Percentiles rank a stretch among this genome's conserved stretches.
Conservation (phyloP, 2,888 invertebrate species). For the Amphipoea oculea region DNA sequence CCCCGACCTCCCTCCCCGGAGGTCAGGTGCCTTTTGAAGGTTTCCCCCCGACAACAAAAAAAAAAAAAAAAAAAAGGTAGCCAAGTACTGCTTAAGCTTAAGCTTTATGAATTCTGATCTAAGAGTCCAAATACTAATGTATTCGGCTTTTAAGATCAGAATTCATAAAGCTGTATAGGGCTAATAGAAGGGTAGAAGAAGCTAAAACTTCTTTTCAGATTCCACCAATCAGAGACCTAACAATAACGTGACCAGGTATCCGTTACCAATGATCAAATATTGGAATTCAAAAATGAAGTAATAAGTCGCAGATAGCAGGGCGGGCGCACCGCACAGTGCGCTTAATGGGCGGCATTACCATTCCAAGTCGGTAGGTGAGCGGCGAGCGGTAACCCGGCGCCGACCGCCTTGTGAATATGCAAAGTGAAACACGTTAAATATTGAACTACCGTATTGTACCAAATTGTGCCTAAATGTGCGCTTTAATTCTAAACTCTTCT, state of each 20-base stretch:
- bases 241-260: conserved; percentile 5
- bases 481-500: conserved; percentile 63
- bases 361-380: conserved; percentile 82
- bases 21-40: no score
- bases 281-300: conserved; percentile 64
- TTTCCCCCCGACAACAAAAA: no score
- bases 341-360: conserved; percentile 84
- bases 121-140: no score
- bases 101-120: no score
- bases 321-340: conserved; percentile 68
- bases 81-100: no score
- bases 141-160: neutral
- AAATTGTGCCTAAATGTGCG: conserved; percentile 77
- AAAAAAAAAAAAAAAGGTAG: no score
- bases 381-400: conserved; percentile 72
- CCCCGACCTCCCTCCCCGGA: no score
- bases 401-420: conserved; percentile 87
- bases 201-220: neutral
- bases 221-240: neutral
- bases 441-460: conserved; percentile 80
- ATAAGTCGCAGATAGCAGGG: conserved; percentile 70
- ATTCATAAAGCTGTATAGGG: neutral
- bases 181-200: neutral
- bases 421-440: conserved; percentile 85
- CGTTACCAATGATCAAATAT: conserved; percentile 48